Conservation (phyloP, 2,113 vertebrate genomes). For the Pithys albifrons region DNA sequence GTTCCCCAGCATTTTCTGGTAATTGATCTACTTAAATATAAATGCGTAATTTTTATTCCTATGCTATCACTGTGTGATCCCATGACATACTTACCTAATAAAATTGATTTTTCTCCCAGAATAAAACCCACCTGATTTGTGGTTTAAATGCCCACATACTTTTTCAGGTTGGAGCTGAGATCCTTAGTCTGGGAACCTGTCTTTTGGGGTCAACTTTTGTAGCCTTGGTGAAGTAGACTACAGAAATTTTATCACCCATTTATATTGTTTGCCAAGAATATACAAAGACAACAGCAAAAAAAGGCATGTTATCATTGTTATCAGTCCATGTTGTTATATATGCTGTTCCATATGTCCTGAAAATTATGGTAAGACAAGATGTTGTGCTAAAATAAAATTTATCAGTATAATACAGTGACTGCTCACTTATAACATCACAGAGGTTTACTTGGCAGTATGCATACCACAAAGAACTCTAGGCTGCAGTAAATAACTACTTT, state of each 20-base stretch:
- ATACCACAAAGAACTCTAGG: background rate
- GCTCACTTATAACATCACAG: background rate
- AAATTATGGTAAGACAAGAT: background rate
- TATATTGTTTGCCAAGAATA: background rate
- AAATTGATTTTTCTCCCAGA: background rate
- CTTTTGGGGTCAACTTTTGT: background rate
- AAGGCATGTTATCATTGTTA: background rate
- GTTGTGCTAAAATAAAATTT: background rate
- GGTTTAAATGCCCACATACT: background rate
- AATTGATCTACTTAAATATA: background rate
- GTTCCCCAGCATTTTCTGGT: background rate
- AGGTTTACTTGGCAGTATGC: background rate
- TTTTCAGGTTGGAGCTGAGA: background rate
- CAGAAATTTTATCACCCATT: background rate
- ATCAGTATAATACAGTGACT: background rate
- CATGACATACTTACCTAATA: background rate
- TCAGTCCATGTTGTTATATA: background rate
- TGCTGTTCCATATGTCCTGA: background rate
- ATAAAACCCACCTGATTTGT: background rate
- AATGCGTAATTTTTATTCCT: background rate
- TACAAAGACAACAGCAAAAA: background rate
- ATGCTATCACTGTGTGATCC: background rate
- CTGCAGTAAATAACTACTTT: background rate
- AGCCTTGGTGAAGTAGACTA: background rate
- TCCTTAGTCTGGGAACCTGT: background rate